Base-by-base conservation (phyloP, 2,797 vertebrate genomes). In the Phyllotis vaccarum region DNA sequence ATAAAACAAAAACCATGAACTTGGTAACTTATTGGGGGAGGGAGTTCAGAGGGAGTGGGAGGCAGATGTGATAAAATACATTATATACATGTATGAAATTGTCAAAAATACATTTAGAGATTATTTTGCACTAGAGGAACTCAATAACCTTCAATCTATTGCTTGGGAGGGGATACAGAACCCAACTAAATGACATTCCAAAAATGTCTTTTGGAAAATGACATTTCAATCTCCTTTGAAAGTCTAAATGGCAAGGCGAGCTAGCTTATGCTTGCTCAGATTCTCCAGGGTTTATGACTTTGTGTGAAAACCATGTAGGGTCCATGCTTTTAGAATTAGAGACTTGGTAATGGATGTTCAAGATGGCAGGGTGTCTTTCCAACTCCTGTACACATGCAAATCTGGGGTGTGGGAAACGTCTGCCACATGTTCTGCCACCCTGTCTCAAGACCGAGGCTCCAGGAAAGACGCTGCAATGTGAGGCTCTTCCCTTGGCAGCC, bases 141-240 rank as follows among this genome's bases (percentile, higher is more conserved):
- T 85, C 62, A 22, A 3, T 66, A 70, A 93, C 89, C 49, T 94
- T 93, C 60, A 43, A 74, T 37, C 34, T 24, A 2, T 49, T 54
- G 24, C 21, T 56, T 29, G 34, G 31, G 60, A 29, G 49, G 68
- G n/a, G 56, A 64, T 37, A 54, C 37, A 85, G 91, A 75, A 82
- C 70, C 70, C 70, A 74, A 13, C 21, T 74, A 74, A 43, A 74
- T 27, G 70, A 27, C 70, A 74, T 74, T 74, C 37, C n/a, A 74
- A 74, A 74, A 74, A 13, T 74, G 37, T 27, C 37, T 74, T 74
- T 54, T 91, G 75, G 60, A 93, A 68, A 49, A 94, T 91, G 72
- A 46, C 31, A 86, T 72, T 83, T 66, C 22, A 78, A 62, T 91
- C 46, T 95, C 49, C 31, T n/a, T 49, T 49, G 58, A 95, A 93